A percentile compares a stretch with the other conserved stretches of the same genome.
Evolutionary conservation across 2,888 invertebrate genomes (phyloP).

Genomic region (Perizoma affinitatum): DNA sequence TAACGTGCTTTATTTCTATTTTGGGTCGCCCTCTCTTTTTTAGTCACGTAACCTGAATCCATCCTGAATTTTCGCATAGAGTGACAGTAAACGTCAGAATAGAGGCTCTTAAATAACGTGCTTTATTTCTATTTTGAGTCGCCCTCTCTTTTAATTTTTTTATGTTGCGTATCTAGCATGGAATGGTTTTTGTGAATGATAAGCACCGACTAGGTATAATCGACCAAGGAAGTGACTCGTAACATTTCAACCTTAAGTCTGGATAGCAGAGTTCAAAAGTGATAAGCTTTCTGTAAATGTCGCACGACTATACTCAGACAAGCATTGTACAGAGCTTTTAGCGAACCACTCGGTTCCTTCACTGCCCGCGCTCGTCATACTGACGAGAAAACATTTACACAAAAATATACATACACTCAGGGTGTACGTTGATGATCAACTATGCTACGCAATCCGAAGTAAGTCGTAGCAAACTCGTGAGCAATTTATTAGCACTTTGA

Average conservation of each 20-base stretch:
- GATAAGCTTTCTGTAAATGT: conserved; percentile 24
- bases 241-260: conserved; percentile 27
- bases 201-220: conserved; percentile 20
- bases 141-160: conserved; percentile 27
- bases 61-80: too few relatives aligned
- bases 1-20: conserved; percentile 6
- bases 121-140: conserved; percentile 11
- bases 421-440: too few relatives aligned
- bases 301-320: conserved; percentile 28
- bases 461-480: conserved; percentile 8
- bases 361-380: conserved; percentile 18
- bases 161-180: conserved; percentile 27
- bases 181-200: conserved; percentile 37
- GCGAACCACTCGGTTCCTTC: conserved; percentile 36
- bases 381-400: conserved; percentile 3
- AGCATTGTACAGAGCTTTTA: conserved; percentile 42
- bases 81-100: too few relatives aligned
- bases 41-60: too few relatives aligned
- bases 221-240: conserved; percentile 10
- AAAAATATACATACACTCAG: too few relatives aligned
- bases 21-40: conserved; percentile 12
- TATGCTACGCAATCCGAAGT: background rate
- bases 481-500: conserved; percentile 8
- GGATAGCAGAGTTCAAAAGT: conserved; percentile 25
- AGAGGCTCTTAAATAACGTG: too few relatives aligned